Evolutionary conservation across 2,797 vertebrate species (phyloP), one percentile per base, ranked within the genome.

Genomic region (Carduelis carduelis): DNA sequence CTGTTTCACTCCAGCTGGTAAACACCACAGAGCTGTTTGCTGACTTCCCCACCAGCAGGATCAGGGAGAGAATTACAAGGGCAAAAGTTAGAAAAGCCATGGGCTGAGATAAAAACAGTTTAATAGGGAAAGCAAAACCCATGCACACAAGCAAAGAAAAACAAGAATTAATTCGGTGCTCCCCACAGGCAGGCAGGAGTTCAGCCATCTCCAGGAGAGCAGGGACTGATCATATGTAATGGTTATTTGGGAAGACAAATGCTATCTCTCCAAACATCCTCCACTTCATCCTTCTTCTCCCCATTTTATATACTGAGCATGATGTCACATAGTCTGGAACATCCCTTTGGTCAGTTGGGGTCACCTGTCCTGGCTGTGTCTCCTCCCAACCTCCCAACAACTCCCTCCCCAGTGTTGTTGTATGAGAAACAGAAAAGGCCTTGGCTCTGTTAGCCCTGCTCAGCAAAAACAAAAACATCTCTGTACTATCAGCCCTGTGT

Each of bases 271-370:
- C 56, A 63, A 44, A 34, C 9, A 20, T 37, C 6, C 19, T 19
- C 23, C 27, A 28, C 8, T n/a, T 60, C 26, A 10, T 41, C 39
- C 19, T 61, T 23, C 34, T 74, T n/a, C 23, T 30, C 34, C 21
- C 15, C 19, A 14, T 2, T 35, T 82, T 60, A 19, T 35, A 27
- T 2, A 9, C 6, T 43, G 18, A 76, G 2, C 11, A 35, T 44
- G 14, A 37, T 21, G 6, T 6, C 43, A 0, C 0, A 2, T 9
- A 9, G 6, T 63, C 30, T 63, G 43, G 21, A 2, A 28, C 3
- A 26, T 4, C 1, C 43, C 16, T 37, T 21, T 44, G 27, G 32
- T 37, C 30, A 32, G 6, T 1, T 23, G 19, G 11, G 8, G 22
- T 61, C 57, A 19, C 6, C 28, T 49, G 4, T 37, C 56, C 35